Evolutionary conservation across 2,888 invertebrate species (phyloP), one percentile per base, ranked within the genome.

Genomic region (Drosophila sordidula): DNA sequence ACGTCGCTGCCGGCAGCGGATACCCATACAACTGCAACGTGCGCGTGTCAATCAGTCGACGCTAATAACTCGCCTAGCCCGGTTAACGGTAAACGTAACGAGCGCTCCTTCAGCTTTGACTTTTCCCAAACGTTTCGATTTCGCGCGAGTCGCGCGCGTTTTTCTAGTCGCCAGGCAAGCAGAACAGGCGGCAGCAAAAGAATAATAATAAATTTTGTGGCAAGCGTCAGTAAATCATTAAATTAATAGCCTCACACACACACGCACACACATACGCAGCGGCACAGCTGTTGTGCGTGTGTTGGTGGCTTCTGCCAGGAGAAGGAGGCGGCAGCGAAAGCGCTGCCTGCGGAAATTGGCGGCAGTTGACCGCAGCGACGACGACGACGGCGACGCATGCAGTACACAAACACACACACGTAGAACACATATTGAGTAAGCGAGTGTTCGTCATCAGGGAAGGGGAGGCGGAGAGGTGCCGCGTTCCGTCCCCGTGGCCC

Each of bases 221-320:
- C 87, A 75, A 88, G 70, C 72, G 73, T 74, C 78, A 87, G 80
- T 87, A 89, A 87, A 87, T 87, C 89, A 87, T 89, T 85, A 87
- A 85, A 87, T 87, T 87, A 87, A 86, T 81, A 75, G 88, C 80
- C 73, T 55, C 67, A 63, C 68, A 72, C 56, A 76, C 68, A 65
- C 22, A 38, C n/a, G 18, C n/a, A 50, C n/a, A 44, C 46, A 41
- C 41, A 29, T 50, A 62, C 58, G 49, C 42, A 42, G 18, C 42
- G 29, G 54, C 68, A 70, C 73, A 80, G 66, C 80, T 78, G 74
- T 69, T 62, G 72, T 38, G 66, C 70, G 67, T 74, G 70, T 63
- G 75, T 55, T 70, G 59, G 32, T 61, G 72, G 71, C 64, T 49
- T 61, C 75, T 55, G 34, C 34, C 11, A 73, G 65, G 14, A 62